Evolutionary conservation across 2,888 invertebrate genomes (phyloP), one percentile per base, ranked within the genome.

Genomic region (Fragum fragum): DNA sequence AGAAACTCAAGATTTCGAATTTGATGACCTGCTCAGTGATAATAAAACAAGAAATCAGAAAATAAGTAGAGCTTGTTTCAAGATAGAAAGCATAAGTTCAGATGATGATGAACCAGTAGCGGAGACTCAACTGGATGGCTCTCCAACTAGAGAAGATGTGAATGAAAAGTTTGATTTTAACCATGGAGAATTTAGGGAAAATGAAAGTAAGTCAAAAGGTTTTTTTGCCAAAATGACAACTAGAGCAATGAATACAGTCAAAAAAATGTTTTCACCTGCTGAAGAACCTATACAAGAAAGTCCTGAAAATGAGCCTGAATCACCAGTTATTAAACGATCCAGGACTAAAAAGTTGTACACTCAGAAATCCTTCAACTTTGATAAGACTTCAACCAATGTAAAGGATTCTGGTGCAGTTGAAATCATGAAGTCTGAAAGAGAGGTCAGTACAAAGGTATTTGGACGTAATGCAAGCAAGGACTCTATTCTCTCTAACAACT

Each of bases 401-500:
- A 47, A 3, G 3, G n/a, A n/a, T 47, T 47, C 47, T 47, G 47
- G 14, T 2, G n/a, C 14, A n/a, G 14, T 9, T n/a, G n/a, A n/a
- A n/a, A n/a, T n/a, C n/a, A n/a, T n/a, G n/a, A n/a, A n/a, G n/a
- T n/a, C n/a, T n/a, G 42, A 6, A 16, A n/a, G 36, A 11, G 6
- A 66, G 7, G 5, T 63, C 77, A 75, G n/a, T 72, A 66, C 14
- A 69, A 71, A 36, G 72, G 32, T 32, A 16, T 52, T 76, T 11
- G 80, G 71, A 59, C 73, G 80, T n/a, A 80, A 81, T 39, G 72
- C 63, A 1, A 88, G 88, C 73, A 73, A 76, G 23, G 86, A 85
- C 32, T 81, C 80, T 23, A 72, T 73, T 1, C 23, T 42, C 6
- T 66, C 66, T 11, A 81, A 76, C 39, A 71, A 75, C 7, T 82